Percentiles rank a stretch among this genome's conserved stretches.
phyloP scores from a whole-genome alignment of 2,797 vertebrate species.

The Chanos chanos region DNA sequence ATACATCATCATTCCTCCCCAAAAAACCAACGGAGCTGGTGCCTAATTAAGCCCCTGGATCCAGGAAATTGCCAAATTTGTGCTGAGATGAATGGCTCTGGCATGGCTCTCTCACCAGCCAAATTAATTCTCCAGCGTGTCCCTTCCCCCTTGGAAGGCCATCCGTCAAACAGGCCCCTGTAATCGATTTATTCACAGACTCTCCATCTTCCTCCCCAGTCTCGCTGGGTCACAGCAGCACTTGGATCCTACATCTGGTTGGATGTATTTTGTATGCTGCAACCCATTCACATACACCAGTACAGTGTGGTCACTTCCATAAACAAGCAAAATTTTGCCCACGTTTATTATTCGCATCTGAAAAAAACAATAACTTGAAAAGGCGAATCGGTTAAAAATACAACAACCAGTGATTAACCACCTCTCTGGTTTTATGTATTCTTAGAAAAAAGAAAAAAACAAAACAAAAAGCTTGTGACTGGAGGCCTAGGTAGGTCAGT shows the following conservation, averaged over 20 bases:
- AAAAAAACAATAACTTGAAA: too few species aligned
- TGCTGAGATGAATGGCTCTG: constrained; percentile 66
- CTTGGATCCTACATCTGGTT: too few species aligned
- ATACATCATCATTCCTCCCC: constrained; percentile 50
- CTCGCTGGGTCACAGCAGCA: not conserved
- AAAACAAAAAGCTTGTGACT: too few species aligned
- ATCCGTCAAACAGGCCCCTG: constrained; percentile 62
- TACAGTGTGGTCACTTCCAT: too few species aligned
- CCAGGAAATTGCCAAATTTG: constrained; percentile 61
- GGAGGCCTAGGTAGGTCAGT: too few species aligned
- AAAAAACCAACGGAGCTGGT: constrained; percentile 44
- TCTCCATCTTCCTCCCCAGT: constrained; percentile 47
- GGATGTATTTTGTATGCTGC: too few species aligned
- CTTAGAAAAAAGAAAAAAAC: too few species aligned
- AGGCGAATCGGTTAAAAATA: too few species aligned
- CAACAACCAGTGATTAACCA: too few species aligned
- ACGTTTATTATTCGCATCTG: too few species aligned
- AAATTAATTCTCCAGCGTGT: constrained; percentile 70
- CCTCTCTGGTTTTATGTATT: too few species aligned
- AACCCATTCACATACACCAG: too few species aligned
- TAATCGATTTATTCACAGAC: constrained; percentile 69
- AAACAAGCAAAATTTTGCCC: not conserved
- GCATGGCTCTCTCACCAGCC: constrained; percentile 53
- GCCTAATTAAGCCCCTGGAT: constrained; percentile 67
- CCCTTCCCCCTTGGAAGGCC: constrained; percentile 61